Base-by-base conservation (phyloP, 2,113 vertebrate genomes). In the Oceanites oceanicus region DNA sequence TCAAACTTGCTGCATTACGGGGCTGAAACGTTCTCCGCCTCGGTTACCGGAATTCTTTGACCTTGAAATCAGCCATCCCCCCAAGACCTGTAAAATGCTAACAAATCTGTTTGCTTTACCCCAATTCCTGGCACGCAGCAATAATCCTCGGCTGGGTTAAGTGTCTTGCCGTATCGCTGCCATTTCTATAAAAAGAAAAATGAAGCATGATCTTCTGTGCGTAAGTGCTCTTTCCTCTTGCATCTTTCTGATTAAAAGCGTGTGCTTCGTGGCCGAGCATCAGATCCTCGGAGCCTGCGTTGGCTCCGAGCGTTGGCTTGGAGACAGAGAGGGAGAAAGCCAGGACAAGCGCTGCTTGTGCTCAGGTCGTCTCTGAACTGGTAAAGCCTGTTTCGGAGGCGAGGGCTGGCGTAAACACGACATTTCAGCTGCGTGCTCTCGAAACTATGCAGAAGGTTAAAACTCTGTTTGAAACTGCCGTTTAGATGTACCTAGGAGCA, bases 231-330 rank as follows among this genome's bases (percentile, higher is more conserved):
- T 83, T 71, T 29, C n/a, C 50, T 77, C 40, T 8, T 40, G 9
- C 38, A 2, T 10, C 61, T 47, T 56, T 36, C 38, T 10, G 9
- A 0, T 7, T 4, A 44, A 30, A 22, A 5, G 1, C 0, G 26
- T 16, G 45, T 5, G 30, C 47, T 30, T 32, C 21, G 4, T 45
- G 66, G 86, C 86, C 49, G 34, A 78, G 65, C 45, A 2, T 58
- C 61, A 15, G 66, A 1, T 17, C 11, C 40, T 15, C 6, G 7
- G 53, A 13, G 9, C 21, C 12, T 13, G 34, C 3, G 0, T 7
- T 63, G 80, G 55, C 38, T 21, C 38, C 38, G 38, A 38, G 34
- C 3, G 0, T 7, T 63, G 80, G 55, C 38, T 21, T 8, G 26
- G 38, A 34, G 58, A 22, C 49, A 27, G 65, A 7, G 25, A 42